phyloP scores from a whole-genome alignment of 1,140 invertebrate genomes.

The Aleiodes sp. region DNA sequence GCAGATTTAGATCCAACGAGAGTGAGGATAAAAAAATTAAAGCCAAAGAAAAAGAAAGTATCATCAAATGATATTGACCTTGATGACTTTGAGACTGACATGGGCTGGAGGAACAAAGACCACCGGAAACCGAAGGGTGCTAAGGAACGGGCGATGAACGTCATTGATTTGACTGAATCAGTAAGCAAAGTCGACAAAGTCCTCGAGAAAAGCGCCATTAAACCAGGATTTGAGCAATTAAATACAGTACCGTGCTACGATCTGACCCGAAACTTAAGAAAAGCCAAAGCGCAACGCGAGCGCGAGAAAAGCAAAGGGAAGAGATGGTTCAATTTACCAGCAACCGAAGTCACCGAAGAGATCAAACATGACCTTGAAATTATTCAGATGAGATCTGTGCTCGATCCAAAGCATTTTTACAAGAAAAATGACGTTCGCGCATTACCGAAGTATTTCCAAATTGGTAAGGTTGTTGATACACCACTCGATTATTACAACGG shows the following conservation, averaged over 20 bases:
- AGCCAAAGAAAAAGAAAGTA: background rate
- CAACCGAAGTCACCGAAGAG: constrained; percentile 89
- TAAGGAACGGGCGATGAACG: constrained; percentile 21
- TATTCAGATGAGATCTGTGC: constrained; percentile 89
- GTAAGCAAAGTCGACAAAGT: constrained; percentile 48
- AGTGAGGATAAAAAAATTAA: background rate
- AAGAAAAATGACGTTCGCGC: constrained; percentile 89
- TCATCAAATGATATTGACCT: constrained; percentile 48
- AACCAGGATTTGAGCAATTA: constrained; percentile 74
- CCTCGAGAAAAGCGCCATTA: constrained; percentile 73
- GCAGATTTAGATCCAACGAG: background rate
- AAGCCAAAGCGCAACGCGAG: constrained; percentile 70
- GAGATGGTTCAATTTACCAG: constrained; percentile 88
- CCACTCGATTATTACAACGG: constrained; percentile 78
- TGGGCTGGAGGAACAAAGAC: constrained; percentile 67
- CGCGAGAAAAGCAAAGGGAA: constrained; percentile 82
- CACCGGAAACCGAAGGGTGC: constrained; percentile 38
- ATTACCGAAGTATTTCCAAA: constrained; percentile 90
- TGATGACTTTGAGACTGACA: constrained; percentile 49
- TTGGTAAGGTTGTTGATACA: constrained; percentile 80
- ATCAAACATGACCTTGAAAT: constrained; percentile 86
- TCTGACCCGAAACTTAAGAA: constrained; percentile 70
- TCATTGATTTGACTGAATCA: constrained; percentile 36
- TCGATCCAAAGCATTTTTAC: constrained; percentile 94
- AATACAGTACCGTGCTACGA: constrained; percentile 71